Percentiles rank a stretch among this genome's conserved stretches.
Conservation (phyloP, 2,888 invertebrate genomes). For the Agrotis clavis region DNA sequence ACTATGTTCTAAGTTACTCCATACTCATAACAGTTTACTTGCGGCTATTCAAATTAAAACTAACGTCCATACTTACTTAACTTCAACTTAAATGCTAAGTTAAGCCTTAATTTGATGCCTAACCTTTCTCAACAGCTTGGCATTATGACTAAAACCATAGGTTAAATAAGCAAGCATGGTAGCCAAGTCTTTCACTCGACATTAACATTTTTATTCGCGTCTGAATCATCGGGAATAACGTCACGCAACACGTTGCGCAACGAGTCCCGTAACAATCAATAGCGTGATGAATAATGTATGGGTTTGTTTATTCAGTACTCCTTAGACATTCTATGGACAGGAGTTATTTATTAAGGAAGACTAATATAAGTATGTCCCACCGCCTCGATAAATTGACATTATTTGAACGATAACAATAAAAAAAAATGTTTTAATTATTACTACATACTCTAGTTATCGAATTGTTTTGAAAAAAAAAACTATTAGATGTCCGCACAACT, state of each 20-base stretch:
- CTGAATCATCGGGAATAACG: conserved; percentile 61
- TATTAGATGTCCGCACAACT: no score
- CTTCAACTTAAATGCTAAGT: conserved; percentile 5
- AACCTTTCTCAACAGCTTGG: conserved; percentile 46
- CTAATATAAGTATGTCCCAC: neutral
- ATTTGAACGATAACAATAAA: no score
- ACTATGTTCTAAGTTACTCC: no score
- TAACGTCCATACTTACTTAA: neutral
- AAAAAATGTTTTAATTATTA: no score
- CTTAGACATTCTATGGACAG: neutral
- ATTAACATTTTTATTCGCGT: conserved; percentile 67
- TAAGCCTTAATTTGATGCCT: conserved; percentile 19
- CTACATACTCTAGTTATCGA: no score
- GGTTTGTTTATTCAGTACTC: conserved; percentile 12
- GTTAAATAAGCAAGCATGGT: conserved; percentile 14
- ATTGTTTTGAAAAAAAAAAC: no score
- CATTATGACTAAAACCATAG: conserved; percentile 17
- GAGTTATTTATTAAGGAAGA: conserved; percentile 8
- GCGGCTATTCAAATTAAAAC: conserved; percentile 10
- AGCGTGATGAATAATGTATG: conserved; percentile 61
- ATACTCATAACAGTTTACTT: conserved; percentile 4
- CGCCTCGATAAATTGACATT: neutral
- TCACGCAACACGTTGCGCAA: conserved; percentile 62
- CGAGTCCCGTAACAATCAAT: conserved; percentile 60
- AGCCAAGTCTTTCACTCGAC: conserved; percentile 16